Conservation (phyloP, 2,113 vertebrate genomes). For the Podocnemis expansa region DNA sequence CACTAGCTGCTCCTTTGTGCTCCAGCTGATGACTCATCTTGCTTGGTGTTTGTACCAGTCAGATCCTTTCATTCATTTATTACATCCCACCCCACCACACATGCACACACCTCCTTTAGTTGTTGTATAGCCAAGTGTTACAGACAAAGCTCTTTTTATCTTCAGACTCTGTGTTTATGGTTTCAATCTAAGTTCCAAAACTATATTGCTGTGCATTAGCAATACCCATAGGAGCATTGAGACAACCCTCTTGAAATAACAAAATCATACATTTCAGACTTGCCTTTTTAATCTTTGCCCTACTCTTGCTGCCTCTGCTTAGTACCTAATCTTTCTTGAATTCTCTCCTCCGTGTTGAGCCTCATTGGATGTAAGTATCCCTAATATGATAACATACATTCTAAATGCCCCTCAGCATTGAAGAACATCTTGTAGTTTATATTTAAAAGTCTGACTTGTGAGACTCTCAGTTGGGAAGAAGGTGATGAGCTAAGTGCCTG, state of each 20-base stretch:
- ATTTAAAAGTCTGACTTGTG: not conserved
- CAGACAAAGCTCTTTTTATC: not conserved
- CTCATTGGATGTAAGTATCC: not conserved
- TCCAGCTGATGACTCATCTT: not conserved
- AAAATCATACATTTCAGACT: fast-evolving
- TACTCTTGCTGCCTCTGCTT: not conserved
- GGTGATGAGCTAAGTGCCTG: not conserved
- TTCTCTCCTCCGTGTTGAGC: not conserved
- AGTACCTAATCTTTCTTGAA: not conserved
- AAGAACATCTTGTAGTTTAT: not conserved
- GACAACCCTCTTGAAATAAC: not conserved
- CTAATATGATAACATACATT: not conserved
- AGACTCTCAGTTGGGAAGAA: not conserved
- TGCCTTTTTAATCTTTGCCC: not conserved
- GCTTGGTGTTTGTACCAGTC: not conserved
- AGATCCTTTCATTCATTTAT: not conserved
- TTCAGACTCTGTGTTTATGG: not conserved
- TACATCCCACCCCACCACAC: not conserved
- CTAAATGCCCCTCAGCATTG: not conserved
- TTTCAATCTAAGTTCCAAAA: not conserved
- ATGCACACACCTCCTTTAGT: no score
- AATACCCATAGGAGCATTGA: not conserved
- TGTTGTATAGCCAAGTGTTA: not conserved
- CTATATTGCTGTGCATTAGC: not conserved
- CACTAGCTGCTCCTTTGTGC: not conserved